Evolutionary conservation across 35 echinoderm and acorn worm genomes (phyloP), one percentile per base, ranked within the genome.

Genomic region (Stichopus chloronotus): DNA sequence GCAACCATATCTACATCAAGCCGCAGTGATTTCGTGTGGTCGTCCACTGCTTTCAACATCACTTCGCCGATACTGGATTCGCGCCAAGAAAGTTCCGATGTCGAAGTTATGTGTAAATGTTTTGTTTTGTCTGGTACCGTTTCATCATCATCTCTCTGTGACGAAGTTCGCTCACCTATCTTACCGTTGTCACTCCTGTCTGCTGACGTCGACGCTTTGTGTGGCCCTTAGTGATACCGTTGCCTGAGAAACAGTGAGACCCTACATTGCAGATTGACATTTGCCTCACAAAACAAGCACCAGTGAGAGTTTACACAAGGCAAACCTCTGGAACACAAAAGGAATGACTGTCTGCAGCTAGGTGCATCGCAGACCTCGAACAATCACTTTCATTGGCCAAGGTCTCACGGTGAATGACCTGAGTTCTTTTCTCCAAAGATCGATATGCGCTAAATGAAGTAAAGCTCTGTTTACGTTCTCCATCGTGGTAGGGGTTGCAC

Each of bases 401-500:
- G 80, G 80, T 83, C 80, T 83, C 1, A 53, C 52, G 80, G 52
- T 83, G 80, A 83, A 83, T 52, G 80, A 83, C 80, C 80, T 14
- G 52, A 56, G 17, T 65, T 65, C 19, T 11, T 65, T 43, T 43
- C 30, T 43, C 30, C 6, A 21, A 21, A 78, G 55, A 43, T 83
- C 80, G 53, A 83, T 83, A 56, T 8, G 55, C 7, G 80, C 55
- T 43, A 11, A 55, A 14, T 9, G 9, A 55, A 56, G n/a, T 53
- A 11, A 56, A 53, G 55, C 10, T 43, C 17, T 56, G 80, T 52
- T n/a, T 43, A 83, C 22, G 14, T 4, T 9, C 8, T 11, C 8
- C 52, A 13, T 78, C 19, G 0, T 22, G 16, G 10, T 6, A n/a
- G 30, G 30, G 30, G 30, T 43, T 43, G 30, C 30, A 43, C 30